phyloP scores from a whole-genome alignment of 2,888 invertebrate species.

The Gryllus longicercus region DNA sequence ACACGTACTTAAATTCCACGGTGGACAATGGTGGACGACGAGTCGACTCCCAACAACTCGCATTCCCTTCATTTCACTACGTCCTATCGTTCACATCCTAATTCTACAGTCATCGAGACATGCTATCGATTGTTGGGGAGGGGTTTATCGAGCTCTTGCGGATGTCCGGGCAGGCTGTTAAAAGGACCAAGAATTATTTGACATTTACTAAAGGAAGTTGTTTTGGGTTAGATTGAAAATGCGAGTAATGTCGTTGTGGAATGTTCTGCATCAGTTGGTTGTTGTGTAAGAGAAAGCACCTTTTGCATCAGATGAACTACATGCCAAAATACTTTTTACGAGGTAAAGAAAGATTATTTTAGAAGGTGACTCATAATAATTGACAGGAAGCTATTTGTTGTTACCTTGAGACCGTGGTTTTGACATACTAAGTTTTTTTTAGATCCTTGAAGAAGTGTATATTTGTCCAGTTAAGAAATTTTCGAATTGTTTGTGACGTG shows the following conservation, averaged over 20 bases:
- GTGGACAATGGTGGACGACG: not conserved
- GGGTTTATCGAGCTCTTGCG: not conserved
- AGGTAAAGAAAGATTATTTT: not conserved
- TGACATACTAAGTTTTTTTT: not conserved
- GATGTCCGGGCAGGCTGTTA: constrained; percentile 8
- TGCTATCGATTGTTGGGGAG: not conserved
- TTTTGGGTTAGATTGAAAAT: too few relatives aligned
- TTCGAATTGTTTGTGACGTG: too few relatives aligned
- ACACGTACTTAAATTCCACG: not conserved
- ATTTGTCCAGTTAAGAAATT: too few relatives aligned
- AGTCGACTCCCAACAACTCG: not conserved
- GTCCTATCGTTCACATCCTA: too few relatives aligned
- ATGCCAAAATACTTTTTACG: not conserved
- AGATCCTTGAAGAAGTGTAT: not conserved
- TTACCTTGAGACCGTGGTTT: not conserved
- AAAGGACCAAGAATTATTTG: not conserved
- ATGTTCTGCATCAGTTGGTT: too few relatives aligned
- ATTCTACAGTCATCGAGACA: too few relatives aligned
- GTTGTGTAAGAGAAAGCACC: too few relatives aligned
- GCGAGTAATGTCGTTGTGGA: too few relatives aligned
- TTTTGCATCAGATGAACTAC: too few relatives aligned
- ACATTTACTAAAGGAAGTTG: not conserved
- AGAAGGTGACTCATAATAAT: not conserved
- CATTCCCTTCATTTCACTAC: too few relatives aligned
- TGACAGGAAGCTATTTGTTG: not conserved